phyloP scores from a whole-genome alignment of 2,888 invertebrate species.

The Bellardia pandia region DNA sequence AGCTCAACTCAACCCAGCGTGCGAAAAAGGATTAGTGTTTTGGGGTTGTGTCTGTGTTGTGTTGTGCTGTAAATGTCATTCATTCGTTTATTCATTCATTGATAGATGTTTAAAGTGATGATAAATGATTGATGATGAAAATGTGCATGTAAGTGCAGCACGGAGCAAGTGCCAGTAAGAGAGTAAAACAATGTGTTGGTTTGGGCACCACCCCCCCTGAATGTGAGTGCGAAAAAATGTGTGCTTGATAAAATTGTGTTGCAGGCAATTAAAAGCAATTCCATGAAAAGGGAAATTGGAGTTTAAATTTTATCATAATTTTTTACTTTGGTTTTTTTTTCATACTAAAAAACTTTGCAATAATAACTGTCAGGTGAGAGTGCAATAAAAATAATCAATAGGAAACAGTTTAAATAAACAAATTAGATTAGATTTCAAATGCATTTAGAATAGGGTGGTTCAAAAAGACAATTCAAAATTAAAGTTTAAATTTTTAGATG shows the following conservation, averaged over 20 bases:
- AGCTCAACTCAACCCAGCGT: background rate
- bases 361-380: conserved; percentile 6
- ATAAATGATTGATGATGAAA: conserved; percentile 71
- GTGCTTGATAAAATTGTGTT: conserved; percentile 9
- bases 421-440: conserved; percentile 22
- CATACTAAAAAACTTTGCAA: background rate
- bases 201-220: background rate
- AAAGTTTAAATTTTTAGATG: too few species aligned
- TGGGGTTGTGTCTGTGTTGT: conserved; percentile 17
- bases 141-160: background rate
- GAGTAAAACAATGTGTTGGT: background rate
- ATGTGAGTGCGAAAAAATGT: conserved; percentile 4
- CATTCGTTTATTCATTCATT: conserved; percentile 45
- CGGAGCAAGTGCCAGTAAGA: background rate
- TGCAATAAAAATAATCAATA: background rate
- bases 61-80: conserved; percentile 66
- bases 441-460: background rate
- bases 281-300: conserved; percentile 43
- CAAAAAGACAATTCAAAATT: too few species aligned
- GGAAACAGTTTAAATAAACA: conserved; percentile 23
- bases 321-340: background rate
- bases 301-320: conserved; percentile 15
- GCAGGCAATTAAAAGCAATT: conserved; percentile 61
- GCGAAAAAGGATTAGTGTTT: conserved; percentile 13
- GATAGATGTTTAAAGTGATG: conserved; percentile 70